These are phyloP conservation scores for Trichosurus vulpecula DNA, from an alignment of 2,797 vertebrate genomes.

Conservation along the genomic window DNA sequence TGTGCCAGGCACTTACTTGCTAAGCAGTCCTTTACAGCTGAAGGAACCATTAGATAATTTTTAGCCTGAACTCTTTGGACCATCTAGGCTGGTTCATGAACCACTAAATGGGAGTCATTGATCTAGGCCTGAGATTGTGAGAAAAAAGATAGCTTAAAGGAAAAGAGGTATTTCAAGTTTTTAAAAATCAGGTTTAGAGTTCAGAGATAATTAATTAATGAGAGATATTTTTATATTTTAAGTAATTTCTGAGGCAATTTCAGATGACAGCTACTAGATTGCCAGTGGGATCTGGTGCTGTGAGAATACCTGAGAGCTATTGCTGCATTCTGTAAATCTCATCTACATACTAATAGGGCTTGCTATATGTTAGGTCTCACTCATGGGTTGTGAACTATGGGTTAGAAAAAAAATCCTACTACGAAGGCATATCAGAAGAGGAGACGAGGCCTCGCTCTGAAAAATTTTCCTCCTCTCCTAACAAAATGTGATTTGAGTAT, in stretches of 20 bases:
- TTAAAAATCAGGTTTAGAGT: not conserved
- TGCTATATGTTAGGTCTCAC: not conserved
- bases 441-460: not conserved
- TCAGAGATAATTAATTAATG: not conserved
- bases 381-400: not conserved
- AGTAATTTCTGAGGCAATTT: not conserved
- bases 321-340: not conserved
- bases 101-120: not conserved
- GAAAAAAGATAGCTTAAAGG: not conserved
- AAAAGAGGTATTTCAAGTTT: not conserved
- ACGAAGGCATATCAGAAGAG: not conserved
- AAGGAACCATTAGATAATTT: not conserved
- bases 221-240: too few species aligned
- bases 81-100: not conserved
- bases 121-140: not conserved
- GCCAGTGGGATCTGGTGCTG: not conserved
- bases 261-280: not conserved
- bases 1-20: not conserved
- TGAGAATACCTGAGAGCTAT: not conserved
- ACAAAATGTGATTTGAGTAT: not conserved
- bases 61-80: not conserved
- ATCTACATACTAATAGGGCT: not conserved
- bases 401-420: not conserved
- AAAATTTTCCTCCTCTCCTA: not conserved
- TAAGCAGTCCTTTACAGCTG: not conserved